Base-by-base conservation (phyloP, 2,113 vertebrate genomes). In the Colossoma macropomum region DNA sequence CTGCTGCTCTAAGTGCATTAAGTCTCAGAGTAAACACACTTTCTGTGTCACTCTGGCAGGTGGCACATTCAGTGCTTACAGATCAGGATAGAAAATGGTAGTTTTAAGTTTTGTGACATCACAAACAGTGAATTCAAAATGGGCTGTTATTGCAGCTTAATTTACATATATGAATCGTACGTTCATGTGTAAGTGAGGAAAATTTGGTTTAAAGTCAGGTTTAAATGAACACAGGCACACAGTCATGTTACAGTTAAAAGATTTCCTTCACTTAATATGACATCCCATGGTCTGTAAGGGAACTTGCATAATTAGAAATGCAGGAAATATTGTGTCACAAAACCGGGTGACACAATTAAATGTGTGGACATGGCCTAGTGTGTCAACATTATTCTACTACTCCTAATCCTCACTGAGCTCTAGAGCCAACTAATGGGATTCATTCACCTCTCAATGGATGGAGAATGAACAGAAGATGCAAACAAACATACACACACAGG, bases 1-100 rank as follows among this genome's bases (percentile, higher is more conserved):
- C n/a, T 52, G 16, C 50, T 38, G 16, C 16, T 52, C 56, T 66
- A 48, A 76, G 41, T 70, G 77, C 54, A 82, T 82, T 68, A 75
- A 38, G 28, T 34, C 30, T 25, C 34, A 59, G 17, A 32, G 30
- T 60, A 70, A 70, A 70, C 72, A 82, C 30, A 13, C 7, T 54
- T 73, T 63, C 56, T 74, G 60, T 81, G 59, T 75, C 60, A 54
- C 59, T 25, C 3, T 62, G 59, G n/a, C 59, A 62, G 59, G 59
- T 62, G 59, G 16, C 52, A 28, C 17, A 27, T 62, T 16, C 25
- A 25, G 15, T 62, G 75, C 27, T 34, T n/a, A 27, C 17, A 45
- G 32, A 62, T 76, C 34, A 27, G n/a, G n/a, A 2, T 0, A 62
- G 59, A n/a, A 62, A 62, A 62, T 62, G n/a, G 25, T 25, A 25